Evolutionary conservation across 2,113 vertebrate species (phyloP).

Genomic region (Vulpes ferrilata): DNA sequence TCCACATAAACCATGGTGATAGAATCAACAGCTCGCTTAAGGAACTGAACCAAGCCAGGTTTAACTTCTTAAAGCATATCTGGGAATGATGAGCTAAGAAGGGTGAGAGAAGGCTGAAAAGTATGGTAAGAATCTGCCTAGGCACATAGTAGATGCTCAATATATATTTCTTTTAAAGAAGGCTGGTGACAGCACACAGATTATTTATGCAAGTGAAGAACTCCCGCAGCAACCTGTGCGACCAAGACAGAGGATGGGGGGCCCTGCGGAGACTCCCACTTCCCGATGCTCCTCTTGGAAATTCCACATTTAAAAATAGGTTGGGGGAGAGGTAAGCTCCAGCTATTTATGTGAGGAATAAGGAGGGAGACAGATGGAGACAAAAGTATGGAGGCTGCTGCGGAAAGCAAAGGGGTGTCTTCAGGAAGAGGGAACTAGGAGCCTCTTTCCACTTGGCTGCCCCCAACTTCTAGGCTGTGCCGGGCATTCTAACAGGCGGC

Average conservation of each 20-base stretch:
- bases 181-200: not conserved
- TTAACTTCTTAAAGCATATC: not conserved
- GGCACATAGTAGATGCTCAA: not conserved
- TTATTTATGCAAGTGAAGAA: not conserved
- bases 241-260: not conserved
- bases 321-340: not conserved
- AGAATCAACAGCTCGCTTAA: not conserved
- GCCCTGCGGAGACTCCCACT: not conserved
- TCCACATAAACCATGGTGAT: not conserved
- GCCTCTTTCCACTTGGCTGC: slow-evolving; percentile 2
- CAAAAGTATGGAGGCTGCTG: not conserved
- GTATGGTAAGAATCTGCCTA: not conserved
- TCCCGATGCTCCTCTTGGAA: slow-evolving; percentile 14
- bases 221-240: not conserved
- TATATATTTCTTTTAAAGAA: not conserved
- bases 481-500: not conserved
- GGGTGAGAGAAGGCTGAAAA: not conserved
- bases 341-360: not conserved
- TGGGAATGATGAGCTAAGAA: not conserved
- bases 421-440: not conserved
- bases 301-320: not conserved
- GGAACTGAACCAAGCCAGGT: not conserved
- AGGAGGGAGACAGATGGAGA: not conserved
- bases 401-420: not conserved
- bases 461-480: not conserved